Percentiles rank a stretch among this genome's conserved stretches.
Conservation (phyloP, 2,797 vertebrate genomes). For the Peromyscus melanophrys region DNA sequence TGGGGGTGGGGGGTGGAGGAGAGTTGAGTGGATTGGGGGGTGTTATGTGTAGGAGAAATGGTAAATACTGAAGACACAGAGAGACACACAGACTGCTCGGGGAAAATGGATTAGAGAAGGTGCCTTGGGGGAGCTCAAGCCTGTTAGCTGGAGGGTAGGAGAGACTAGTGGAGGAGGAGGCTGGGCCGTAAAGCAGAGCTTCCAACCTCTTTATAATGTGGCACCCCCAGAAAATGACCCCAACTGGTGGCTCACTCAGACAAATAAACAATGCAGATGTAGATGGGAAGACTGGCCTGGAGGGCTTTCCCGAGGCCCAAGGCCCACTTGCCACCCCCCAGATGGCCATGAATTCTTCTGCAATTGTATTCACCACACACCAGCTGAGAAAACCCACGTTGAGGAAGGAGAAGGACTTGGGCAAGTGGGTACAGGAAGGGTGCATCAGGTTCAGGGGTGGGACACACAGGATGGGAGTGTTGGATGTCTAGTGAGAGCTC, state of each 20-base stretch:
- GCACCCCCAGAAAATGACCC: neutral
- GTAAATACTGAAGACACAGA: neutral
- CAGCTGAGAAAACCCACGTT: neutral
- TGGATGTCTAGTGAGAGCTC: neutral
- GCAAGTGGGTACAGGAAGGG: neutral
- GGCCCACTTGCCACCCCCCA: neutral
- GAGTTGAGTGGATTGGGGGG: neutral
- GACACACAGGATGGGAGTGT: neutral
- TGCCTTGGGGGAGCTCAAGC: neutral
- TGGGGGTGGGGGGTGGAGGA: neutral
- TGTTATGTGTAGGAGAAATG: constrained; percentile 2
- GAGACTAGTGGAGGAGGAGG: neutral
- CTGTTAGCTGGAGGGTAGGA: neutral
- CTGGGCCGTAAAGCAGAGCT: neutral
- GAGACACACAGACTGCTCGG: neutral
- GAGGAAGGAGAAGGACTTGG: neutral
- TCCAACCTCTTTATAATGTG: neutral
- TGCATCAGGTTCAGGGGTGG: neutral
- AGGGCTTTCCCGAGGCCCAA: neutral
- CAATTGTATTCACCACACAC: neutral
- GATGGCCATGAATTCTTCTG: neutral
- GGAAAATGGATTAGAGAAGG: neutral
- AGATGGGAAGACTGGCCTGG: neutral
- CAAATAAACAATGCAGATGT: neutral
- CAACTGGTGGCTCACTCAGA: neutral